Base-by-base conservation (phyloP, 1,140 invertebrate genomes). In the Diabrotica virgifera region DNA sequence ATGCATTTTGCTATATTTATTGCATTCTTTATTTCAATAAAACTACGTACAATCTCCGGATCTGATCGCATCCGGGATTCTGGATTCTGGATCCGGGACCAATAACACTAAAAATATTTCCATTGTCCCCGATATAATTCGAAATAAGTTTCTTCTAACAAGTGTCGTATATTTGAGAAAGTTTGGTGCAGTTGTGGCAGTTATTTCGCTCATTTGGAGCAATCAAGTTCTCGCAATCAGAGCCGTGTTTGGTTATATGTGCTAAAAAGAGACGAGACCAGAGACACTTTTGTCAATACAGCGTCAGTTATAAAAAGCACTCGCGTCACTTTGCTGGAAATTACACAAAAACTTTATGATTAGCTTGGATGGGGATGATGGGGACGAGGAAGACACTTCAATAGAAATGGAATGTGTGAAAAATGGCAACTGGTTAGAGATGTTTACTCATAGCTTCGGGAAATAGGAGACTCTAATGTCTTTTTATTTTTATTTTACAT, bases 201-300 rank as follows among this genome's bases (percentile, higher is more conserved):
- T 71, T 69, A 71, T 66, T 71, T 63, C 58, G 70, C 65, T 69
- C 70, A 68, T 68, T 71, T 69, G 67, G 59, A 66, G 57, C 70
- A 71, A 71, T 71, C 67, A 68, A 58, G 59, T 63, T 55, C 59
- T 69, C 65, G 67, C 67, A 69, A 71, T 71, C 67, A 66, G 54
- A 63, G 62, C 55, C 64, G 67, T 69, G 66, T 71, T 71, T 68
- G 70, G 64, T 71, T 68, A 69, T 71, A 62, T 68, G 65, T 61
- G 24, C 14, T 14, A 59, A 11, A 24, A n/a, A 38, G 59, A 60
- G 40, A 60, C 50, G 46, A 60, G 46, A 35, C 40, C 14, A 55
- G 38, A 60, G 63, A 62, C 63, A 72, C 70, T 74, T 74, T 72
- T 72, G 65, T 74, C 70, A 74, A 72, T 74, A 72, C 64, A 63